These are phyloP conservation scores for Macrophya alboannulata DNA, from an alignment of 2,888 invertebrate genomes.

Conservation along the genomic window DNA sequence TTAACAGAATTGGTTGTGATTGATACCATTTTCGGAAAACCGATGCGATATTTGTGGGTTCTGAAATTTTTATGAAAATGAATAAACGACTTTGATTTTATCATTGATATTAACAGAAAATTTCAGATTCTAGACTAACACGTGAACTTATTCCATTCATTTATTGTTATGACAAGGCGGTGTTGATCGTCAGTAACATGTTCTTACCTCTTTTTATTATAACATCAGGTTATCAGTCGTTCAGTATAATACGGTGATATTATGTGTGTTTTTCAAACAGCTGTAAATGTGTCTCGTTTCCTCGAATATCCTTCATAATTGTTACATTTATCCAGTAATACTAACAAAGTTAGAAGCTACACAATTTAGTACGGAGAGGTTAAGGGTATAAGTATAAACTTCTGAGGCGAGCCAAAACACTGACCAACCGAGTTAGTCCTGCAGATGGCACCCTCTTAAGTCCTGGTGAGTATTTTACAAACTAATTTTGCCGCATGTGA, in stretches of 20 bases:
- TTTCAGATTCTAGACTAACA: not conserved
- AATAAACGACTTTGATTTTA: not conserved
- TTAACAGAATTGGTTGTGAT: not conserved
- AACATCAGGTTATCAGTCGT: not conserved
- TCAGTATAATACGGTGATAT: not conserved
- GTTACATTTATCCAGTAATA: not conserved
- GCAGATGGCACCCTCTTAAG: not conserved
- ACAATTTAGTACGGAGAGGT: not conserved
- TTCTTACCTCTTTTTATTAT: conserved; percentile 7
- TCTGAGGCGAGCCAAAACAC: not conserved
- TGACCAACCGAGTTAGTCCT: not conserved
- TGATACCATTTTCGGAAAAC: not conserved
- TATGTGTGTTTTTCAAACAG: not conserved
- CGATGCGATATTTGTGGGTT: not conserved
- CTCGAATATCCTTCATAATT: not conserved
- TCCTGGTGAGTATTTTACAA: not conserved
- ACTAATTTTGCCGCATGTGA: not conserved
- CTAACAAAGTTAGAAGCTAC: not conserved
- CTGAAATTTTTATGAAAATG: not conserved
- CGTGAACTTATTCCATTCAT: not conserved
- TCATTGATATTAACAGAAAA: not conserved
- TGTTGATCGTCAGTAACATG: not conserved
- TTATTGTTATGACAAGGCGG: not conserved
- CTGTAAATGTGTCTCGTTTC: not conserved
- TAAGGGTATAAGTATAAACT: not conserved